Evolutionary conservation across 2,888 invertebrate species (phyloP), one percentile per base, ranked within the genome.

Genomic region (Nymphalis polychloros): DNA sequence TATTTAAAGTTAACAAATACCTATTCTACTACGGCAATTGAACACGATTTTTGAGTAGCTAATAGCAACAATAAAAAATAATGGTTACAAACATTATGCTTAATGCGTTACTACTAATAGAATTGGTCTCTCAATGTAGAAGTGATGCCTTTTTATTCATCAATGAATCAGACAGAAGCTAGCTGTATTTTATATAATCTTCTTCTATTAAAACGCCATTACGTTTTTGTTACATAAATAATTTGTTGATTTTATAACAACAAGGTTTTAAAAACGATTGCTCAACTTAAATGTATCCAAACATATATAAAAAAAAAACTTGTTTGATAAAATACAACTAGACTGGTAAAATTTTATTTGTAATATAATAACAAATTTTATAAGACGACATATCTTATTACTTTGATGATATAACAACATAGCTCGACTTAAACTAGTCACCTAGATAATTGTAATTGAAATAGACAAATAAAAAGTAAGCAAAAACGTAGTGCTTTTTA

Each of bases 381-480:
- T 53, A 27, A 17, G 7, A 53, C 53, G 10, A 7, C 16, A 17
- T 53, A 31, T 55, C 55, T 55, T 55, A 55, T 55, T 55, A 55
- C 35, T 3, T 31, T 55, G 55, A 35, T 55, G 55, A 55, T 55
- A 55, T 55, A 55, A 55, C 55, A n/a, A n/a, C 55, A 35, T 55
- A 31, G n/a, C n/a, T 31, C 31, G 20, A 55, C n/a, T 62, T 62
- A 49, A 62, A 50, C 62, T 47, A 62, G 62, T 62, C 48, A 62
- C 49, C 48, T 50, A 49, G 31, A 48, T 48, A 49, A 50, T 19
- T 23, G n/a, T 49, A 55, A 55, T 55, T 31, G 55, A 60, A 47
- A 60, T 48, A 57, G 2, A 55, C 31, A 17, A 63, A 55, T 48
- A 55, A 55, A 63, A 55, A 55, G 46, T 23, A 41, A 10, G 52